phyloP scores from a whole-genome alignment of 2,113 vertebrate genomes.

The Bufo bufo region DNA sequence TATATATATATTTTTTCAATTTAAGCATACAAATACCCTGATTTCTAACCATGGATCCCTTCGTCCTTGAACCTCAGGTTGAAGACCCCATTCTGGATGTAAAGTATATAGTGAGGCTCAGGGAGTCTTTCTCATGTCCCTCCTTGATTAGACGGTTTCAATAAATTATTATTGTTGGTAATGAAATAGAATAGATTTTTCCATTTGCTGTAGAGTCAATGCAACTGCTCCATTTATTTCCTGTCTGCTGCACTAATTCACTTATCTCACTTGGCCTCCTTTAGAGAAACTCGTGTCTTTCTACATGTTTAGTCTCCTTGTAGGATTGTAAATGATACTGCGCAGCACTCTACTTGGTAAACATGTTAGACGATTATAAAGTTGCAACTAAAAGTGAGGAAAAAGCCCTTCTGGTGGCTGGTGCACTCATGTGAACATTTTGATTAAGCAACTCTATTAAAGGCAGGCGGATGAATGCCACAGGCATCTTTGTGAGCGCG shows the following conservation, averaged over 20 bases:
- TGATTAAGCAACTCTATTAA: conserved; percentile 35
- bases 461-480: not conserved
- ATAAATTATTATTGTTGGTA: not conserved
- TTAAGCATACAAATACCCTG: too few species aligned
- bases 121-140: not conserved
- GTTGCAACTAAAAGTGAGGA: not conserved
- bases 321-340: not conserved
- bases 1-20: too few species aligned
- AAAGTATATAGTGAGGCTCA: not conserved
- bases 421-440: conserved; percentile 38
- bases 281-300: not conserved
- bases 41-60: too few species aligned
- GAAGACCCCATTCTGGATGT: not conserved
- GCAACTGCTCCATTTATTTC: conserved; percentile 17
- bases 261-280: conserved; percentile 19
- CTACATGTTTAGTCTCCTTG: not conserved
- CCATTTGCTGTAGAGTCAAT: not conserved
- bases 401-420: not conserved
- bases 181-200: conserved; percentile 16
- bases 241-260: conserved; percentile 10
- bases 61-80: not conserved
- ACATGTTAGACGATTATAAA: conserved; percentile 26
- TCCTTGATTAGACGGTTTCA: not conserved
- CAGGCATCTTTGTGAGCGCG: not conserved
- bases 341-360: not conserved